These are phyloP conservation scores for Aphyosemion australe DNA, from an alignment of 2,113 vertebrate species.

Conservation along the genomic window DNA sequence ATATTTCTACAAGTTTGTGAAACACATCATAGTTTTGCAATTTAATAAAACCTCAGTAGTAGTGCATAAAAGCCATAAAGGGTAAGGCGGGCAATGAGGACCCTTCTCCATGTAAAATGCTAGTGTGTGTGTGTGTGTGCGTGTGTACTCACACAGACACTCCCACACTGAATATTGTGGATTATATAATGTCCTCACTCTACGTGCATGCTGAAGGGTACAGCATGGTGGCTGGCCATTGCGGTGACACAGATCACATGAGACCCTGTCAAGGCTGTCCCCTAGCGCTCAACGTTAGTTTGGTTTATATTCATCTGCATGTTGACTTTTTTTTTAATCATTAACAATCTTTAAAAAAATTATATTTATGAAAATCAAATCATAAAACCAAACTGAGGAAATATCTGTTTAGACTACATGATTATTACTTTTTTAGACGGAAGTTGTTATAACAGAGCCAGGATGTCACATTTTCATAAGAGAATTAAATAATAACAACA, in stretches of 20 bases:
- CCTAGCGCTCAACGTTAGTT: slow-evolving; percentile 18
- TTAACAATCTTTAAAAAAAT: not conserved
- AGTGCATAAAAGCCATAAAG: slow-evolving; percentile 3
- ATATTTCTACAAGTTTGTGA: not conserved
- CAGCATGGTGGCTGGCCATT: slow-evolving; percentile 66
- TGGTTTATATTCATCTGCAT: slow-evolving; percentile 17
- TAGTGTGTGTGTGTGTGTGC: slow-evolving; percentile 3
- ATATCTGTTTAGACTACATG: not conserved
- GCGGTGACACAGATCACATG: slow-evolving; percentile 44
- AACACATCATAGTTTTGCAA: slow-evolving; percentile 1
- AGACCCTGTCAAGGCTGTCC: slow-evolving; percentile 43
- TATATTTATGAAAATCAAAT: no score
- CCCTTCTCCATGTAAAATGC: not conserved
- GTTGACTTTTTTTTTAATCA: not conserved
- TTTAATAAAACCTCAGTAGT: not conserved
- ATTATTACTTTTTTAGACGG: not conserved
- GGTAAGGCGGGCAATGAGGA: not conserved
- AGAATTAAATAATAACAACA: not conserved
- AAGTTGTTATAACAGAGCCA: not conserved
- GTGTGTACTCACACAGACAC: slow-evolving; percentile 37
- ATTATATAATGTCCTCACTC: slow-evolving; percentile 68
- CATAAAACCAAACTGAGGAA: no score
- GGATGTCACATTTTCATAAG: not conserved
- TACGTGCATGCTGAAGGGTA: slow-evolving; percentile 64
- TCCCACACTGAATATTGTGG: slow-evolving; percentile 38